A percentile compares a stretch with the other conserved stretches of the same genome.
phyloP scores from a whole-genome alignment of 1,140 invertebrate genomes.

The Neodiprion lecontei region DNA sequence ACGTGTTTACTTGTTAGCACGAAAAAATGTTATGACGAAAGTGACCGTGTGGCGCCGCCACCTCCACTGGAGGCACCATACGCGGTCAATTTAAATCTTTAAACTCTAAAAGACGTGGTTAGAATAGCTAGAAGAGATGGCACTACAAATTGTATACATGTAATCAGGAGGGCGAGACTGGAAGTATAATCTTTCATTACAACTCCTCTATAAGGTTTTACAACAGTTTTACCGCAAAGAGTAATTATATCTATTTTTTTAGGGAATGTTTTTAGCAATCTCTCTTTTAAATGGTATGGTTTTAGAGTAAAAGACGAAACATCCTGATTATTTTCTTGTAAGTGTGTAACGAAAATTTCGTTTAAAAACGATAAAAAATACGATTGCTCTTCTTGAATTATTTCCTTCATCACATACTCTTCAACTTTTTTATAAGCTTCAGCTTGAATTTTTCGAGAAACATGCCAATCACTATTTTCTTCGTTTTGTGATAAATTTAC shows the following conservation, averaged over 20 bases:
- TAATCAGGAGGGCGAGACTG: too few species aligned
- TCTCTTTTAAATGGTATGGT: slow-evolving; percentile 19
- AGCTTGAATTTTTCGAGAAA: slow-evolving; percentile 8
- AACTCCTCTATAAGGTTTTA: too few species aligned
- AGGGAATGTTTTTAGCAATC: slow-evolving; percentile 11
- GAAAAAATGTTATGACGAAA: too few species aligned
- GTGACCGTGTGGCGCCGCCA: too few species aligned
- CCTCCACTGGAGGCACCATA: too few species aligned
- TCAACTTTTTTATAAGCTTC: slow-evolving; percentile 17
- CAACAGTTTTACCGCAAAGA: slow-evolving; percentile 15
- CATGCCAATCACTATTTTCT: slow-evolving; percentile 19
- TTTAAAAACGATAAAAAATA: slow-evolving; percentile 17
- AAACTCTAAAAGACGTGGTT: too few species aligned
- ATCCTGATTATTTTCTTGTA: slow-evolving; percentile 12
- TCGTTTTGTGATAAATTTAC: not conserved
- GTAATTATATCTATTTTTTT: slow-evolving; percentile 16
- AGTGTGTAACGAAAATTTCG: slow-evolving; percentile 14
- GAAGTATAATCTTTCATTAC: too few species aligned
- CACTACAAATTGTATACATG: too few species aligned
- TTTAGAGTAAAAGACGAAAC: slow-evolving; percentile 14
- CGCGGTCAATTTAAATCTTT: too few species aligned
- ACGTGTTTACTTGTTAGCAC: too few species aligned
- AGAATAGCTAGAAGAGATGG: too few species aligned
- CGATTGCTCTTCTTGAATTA: slow-evolving; percentile 11
- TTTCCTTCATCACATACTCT: slow-evolving; percentile 9